These are phyloP conservation scores for Schizothorax lantsangensis DNA, from an alignment of 2,797 vertebrate species.

Conservation along the genomic window DNA sequence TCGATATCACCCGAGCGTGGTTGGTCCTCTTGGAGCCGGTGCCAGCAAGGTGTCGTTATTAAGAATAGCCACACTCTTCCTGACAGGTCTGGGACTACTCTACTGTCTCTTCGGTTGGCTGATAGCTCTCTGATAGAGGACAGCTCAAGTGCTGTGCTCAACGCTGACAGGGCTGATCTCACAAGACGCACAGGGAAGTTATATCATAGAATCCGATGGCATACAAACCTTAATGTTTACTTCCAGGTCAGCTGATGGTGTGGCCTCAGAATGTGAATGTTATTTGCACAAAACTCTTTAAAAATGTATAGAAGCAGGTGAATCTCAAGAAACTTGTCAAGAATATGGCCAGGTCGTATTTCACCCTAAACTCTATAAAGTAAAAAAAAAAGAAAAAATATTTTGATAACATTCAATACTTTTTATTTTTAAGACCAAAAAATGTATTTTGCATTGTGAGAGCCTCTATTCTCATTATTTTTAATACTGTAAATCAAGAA, in stretches of 20 bases:
- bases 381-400: background rate
- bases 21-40: background rate
- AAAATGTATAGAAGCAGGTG: background rate
- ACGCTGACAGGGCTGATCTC: constrained; percentile 31
- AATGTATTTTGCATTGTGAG: background rate
- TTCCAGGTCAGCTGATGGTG: background rate
- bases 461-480: background rate
- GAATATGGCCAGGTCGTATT: no score
- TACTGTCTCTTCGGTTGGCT: constrained; percentile 30
- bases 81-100: constrained; percentile 57
- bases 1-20: background rate
- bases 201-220: constrained; percentile 5
- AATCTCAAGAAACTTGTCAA: background rate
- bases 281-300: background rate
- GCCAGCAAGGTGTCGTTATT: constrained; percentile 40
- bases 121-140: constrained; percentile 32
- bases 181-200: background rate
- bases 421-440: background rate
- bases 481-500: background rate
- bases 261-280: background rate
- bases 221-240: constrained; percentile 4
- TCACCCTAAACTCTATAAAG: background rate
- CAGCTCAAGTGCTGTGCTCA: constrained; percentile 23
- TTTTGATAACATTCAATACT: background rate
- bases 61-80: constrained; percentile 47